Evolutionary conservation across 2,888 invertebrate genomes (phyloP), one percentile per base, ranked within the genome.

Genomic region (Podotricha telesiphe): DNA sequence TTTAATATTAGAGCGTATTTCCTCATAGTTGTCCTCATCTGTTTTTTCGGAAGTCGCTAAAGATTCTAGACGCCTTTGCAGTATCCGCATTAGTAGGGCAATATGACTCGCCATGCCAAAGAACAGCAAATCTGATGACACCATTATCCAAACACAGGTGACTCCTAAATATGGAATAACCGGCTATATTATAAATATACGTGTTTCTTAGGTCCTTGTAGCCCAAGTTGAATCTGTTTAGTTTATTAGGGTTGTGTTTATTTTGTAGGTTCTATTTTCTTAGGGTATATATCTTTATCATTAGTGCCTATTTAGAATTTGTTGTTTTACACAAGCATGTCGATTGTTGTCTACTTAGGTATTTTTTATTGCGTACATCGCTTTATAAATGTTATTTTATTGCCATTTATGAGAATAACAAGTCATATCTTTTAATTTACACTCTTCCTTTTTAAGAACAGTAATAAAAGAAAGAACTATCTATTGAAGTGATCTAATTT

Each of bases 41-140:
- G 76, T 77, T 70, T 80, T 78, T 1, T 77, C 73, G 0, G 68
- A 70, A 11, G 77, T 70, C 1, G 84, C 89, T 10, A 89, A 70
- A 13, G 78, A 73, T 67, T 86, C 82, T 13, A 92, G 75, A 0
- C 86, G 82, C n/a, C 80, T 78, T 62, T 91, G 86, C 10, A 93
- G 81, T 6, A 91, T 76, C 3, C 85, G 79, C 63, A 92, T 75
- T 63, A 93, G 73, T 53, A 92, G 75, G 50, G 85, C 82, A 58
- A 93, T 91, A 77, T 93, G 91, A 75, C 91, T 91, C 1, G 92
- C 88, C 86, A 93, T 87, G 1, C 86, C 87, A 2, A 90, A 86
- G 76, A 93, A 89, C 45, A 92, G 76, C 51, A 93, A 82, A 76
- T 93, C 92, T 1, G 92, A 88, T 68, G 86, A 73, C 19, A 76